Base-by-base conservation (phyloP, 2,113 vertebrate genomes). In the Pholis gunnellus region DNA sequence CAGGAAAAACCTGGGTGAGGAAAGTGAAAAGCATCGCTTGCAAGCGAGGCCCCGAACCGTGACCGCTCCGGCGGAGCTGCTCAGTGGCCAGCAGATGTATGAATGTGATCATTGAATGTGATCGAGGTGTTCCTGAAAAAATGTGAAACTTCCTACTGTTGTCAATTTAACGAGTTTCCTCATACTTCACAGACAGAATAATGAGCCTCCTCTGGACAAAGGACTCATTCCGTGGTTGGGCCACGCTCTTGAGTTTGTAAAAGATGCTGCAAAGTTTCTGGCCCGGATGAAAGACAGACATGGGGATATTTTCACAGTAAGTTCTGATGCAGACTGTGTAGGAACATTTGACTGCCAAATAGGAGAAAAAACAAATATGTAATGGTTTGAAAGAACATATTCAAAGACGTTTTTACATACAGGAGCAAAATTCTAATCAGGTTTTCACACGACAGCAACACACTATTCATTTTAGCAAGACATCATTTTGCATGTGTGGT, bases 231-330 rank as follows among this genome's bases (percentile, higher is more conserved):
- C 97, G 0, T 97, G 97, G 97, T 31, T 98, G 88, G 97, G 97
- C 0, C 95, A 97, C 11, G 97, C 97, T 8, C 78, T 96, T 20
- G 96, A 95, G 40, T 97, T 98, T 88, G 93, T 94, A 22, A 96
- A 93, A 91, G 96, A 98, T 88, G 92, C 94, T 4, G 95, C 95
- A 57, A 91, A 91, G 76, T 97, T 98, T 90, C 89, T 98, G 67
- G 56, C 90, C 0, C 79, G 91, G 65, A 98, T 98, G 97, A 97
- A 96, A 89, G 87, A 92, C 59, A 97, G 96, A 67, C 96, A 97
- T 4, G 97, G 97, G 0, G 96, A 97, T 71, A 95, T 97, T 69
- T 98, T 97, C 72, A 97, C 97, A 0, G 97, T 97, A 83, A 93
- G 90, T 87, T 64, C 9, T 40, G 1, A 67, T 44, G 40, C 44